Conservation (phyloP, 2,888 invertebrate genomes). For the Hirtodrosophila duncani region DNA sequence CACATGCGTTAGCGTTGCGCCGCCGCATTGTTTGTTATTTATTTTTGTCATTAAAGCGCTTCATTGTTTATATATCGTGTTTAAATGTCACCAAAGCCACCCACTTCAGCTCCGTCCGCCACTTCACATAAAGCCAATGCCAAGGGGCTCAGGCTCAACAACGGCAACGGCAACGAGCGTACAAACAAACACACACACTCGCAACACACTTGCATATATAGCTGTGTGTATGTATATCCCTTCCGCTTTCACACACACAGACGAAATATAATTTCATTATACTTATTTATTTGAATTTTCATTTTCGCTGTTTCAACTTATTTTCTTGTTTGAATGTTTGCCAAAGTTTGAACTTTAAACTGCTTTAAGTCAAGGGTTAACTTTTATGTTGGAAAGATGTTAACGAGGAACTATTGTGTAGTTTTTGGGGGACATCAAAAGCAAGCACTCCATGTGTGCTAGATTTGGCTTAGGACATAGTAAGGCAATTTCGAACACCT, state of each 20-base stretch:
- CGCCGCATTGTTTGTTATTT: constrained; percentile 60
- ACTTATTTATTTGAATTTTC: not conserved
- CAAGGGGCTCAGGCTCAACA: too few species aligned
- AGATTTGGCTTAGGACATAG: too few species aligned
- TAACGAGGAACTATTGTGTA: too few species aligned
- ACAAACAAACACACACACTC: not conserved
- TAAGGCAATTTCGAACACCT: too few species aligned
- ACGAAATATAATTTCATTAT: constrained; percentile 28
- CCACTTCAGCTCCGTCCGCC: not conserved
- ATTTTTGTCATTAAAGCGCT: constrained; percentile 58
- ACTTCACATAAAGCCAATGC: too few species aligned
- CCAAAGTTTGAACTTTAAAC: too few species aligned
- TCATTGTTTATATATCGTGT: constrained; percentile 54
- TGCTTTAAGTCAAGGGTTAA: constrained; percentile 16
- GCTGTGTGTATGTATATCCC: too few species aligned
- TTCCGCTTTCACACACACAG: not conserved
- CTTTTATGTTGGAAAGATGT: constrained; percentile 16
- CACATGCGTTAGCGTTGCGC: constrained; percentile 21
- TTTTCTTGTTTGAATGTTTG: not conserved
- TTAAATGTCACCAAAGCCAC: constrained; percentile 42
- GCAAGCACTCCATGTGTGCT: too few species aligned
- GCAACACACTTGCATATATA: too few species aligned
- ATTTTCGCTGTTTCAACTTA: not conserved
- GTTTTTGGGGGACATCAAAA: too few species aligned
- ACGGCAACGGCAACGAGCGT: too few species aligned